These are phyloP conservation scores for Psix sp. DNA, from an alignment of 1,140 invertebrate species.

Conservation along the genomic window DNA sequence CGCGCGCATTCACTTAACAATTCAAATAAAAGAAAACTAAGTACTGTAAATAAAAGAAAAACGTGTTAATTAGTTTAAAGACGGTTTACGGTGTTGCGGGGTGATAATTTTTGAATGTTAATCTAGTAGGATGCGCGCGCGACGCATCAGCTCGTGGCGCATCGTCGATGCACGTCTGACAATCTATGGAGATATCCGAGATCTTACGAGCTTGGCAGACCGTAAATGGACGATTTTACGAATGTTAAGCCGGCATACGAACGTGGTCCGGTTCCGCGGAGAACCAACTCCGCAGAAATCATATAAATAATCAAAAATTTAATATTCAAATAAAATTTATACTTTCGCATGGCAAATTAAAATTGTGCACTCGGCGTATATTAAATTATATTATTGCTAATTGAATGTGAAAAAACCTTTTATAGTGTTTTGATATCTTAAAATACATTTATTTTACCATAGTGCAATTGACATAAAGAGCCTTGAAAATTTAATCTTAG, in stretches of 20 bases:
- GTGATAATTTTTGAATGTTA: slow-evolving; percentile 50
- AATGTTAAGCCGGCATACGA: slow-evolving; percentile 59
- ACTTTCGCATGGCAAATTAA: too few relatives aligned
- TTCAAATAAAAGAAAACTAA: slow-evolving; percentile 26
- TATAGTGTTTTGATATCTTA: too few relatives aligned
- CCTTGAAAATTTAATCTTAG: too few relatives aligned
- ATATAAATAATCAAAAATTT: too few relatives aligned
- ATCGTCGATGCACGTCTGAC: slow-evolving; percentile 55
- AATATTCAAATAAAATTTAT: too few relatives aligned
- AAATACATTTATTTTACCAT: too few relatives aligned
- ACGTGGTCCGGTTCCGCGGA: slow-evolving; percentile 47
- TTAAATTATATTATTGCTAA: too few relatives aligned
- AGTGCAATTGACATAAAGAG: too few relatives aligned
- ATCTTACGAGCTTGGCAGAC: slow-evolving; percentile 67
- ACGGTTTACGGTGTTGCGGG: slow-evolving; percentile 29
- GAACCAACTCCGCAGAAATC: too few relatives aligned
- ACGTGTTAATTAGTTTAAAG: slow-evolving; percentile 59
- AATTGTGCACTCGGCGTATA: too few relatives aligned
- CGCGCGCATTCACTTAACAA: slow-evolving; percentile 12
- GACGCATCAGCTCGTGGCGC: slow-evolving; percentile 43
- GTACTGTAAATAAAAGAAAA: slow-evolving; percentile 34
- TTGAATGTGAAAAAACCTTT: too few relatives aligned
- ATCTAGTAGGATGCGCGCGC: slow-evolving; percentile 50
- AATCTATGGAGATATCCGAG: slow-evolving; percentile 72
- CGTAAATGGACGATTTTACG: slow-evolving; percentile 74